These are phyloP conservation scores for Notechis scutatus DNA, from an alignment of 2,113 vertebrate species.

Conservation along the genomic window DNA sequence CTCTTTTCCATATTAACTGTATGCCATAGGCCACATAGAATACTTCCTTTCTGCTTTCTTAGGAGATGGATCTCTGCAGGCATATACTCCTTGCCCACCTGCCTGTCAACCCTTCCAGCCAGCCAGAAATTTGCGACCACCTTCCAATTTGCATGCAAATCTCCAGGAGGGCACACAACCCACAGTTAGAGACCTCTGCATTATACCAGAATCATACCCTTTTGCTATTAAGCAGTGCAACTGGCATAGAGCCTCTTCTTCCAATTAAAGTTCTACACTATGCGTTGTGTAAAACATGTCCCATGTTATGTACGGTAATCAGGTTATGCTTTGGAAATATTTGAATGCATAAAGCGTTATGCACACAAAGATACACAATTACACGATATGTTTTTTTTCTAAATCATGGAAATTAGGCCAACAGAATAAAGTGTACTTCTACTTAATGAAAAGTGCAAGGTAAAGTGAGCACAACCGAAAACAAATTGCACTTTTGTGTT, in stretches of 20 bases:
- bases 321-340: neutral
- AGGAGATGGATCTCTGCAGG: neutral
- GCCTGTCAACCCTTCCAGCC: neutral
- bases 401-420: neutral
- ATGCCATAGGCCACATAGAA: neutral
- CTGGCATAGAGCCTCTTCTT: neutral
- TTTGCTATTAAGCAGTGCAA: neutral
- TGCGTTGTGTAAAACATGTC: neutral
- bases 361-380: neutral
- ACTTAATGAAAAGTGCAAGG: neutral
- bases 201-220: neutral
- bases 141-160: neutral
- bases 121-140: neutral
- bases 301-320: neutral
- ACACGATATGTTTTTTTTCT: neutral
- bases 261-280: neutral
- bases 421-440: neutral
- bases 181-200: neutral
- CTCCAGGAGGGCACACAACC: neutral
- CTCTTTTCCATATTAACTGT: neutral
- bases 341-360: neutral
- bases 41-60: neutral
- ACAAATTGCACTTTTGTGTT: constrained; percentile 25
- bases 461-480: constrained; percentile 14
- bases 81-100: neutral